Evolutionary conservation across 2,888 invertebrate genomes (phyloP).

Genomic region (Dolomedes plantarius): DNA sequence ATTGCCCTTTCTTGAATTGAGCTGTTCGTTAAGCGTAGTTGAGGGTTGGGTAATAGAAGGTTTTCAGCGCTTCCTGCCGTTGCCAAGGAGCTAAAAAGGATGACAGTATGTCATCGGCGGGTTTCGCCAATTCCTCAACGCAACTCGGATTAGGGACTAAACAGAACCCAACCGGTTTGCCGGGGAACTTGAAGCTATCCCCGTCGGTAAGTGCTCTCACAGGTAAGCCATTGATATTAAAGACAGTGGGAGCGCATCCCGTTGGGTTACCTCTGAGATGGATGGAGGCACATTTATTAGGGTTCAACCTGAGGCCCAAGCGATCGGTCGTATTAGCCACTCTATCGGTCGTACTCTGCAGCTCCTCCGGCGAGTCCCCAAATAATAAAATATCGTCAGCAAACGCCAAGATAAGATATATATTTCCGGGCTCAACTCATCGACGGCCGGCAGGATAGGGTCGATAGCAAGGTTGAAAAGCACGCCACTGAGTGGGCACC

Average conservation of each 20-base stretch:
- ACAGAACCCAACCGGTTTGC: background rate
- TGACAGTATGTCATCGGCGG: background rate
- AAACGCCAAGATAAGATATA: too few species aligned
- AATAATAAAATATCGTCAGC: background rate
- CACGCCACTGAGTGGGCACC: too few species aligned
- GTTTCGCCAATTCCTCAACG: background rate
- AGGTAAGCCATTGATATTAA: background rate
- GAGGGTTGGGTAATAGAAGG: background rate
- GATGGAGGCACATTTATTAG: too few species aligned
- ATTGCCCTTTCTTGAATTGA: too few species aligned
- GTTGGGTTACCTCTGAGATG: too few species aligned
- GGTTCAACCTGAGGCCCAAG: background rate
- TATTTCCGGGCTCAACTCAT: too few species aligned
- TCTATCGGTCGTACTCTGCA: too few species aligned
- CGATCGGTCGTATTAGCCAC: too few species aligned
- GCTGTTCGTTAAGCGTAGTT: background rate
- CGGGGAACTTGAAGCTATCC: too few species aligned
- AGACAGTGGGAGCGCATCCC: background rate
- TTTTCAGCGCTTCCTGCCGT: background rate
- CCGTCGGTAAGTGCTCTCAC: background rate
- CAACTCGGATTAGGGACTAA: background rate
- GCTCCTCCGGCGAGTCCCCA: too few species aligned
- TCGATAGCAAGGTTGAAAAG: too few species aligned
- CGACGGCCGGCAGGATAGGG: too few species aligned
- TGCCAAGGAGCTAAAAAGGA: background rate